Evolutionary conservation across 1,140 invertebrate species (phyloP).

Genomic region (Drosophila baimaii): DNA sequence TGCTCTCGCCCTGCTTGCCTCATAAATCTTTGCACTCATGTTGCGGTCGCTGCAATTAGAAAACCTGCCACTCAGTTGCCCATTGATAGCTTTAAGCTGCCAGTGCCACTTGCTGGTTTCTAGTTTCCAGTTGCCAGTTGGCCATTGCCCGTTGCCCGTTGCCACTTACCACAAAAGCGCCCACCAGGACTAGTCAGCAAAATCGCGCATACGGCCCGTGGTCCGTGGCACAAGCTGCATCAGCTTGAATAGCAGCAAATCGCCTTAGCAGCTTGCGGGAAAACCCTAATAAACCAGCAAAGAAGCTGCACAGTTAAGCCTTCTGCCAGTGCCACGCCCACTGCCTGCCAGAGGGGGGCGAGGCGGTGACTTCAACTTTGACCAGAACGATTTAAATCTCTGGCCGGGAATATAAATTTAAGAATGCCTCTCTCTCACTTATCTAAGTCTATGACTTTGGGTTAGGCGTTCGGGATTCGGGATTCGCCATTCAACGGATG

Average conservation of each 20-base stretch:
- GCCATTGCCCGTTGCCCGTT: constrained; percentile 2
- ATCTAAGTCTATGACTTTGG: constrained; percentile 54
- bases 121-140: constrained; percentile 44
- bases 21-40: constrained; percentile 37
- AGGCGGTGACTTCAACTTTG: constrained; percentile 50
- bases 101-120: constrained; percentile 29
- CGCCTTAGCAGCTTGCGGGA: constrained; percentile 70
- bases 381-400: constrained; percentile 49
- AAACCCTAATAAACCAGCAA: constrained; percentile 77
- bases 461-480: constrained; percentile 44
- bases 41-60: constrained; percentile 45
- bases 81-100: constrained; percentile 63
- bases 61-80: constrained; percentile 64
- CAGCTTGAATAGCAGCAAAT: constrained; percentile 56
- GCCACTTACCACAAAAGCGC: constrained; percentile 44
- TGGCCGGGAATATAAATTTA: constrained; percentile 48
- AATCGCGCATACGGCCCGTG: constrained; percentile 73
- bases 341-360: constrained; percentile 29
- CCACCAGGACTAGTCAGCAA: constrained; percentile 40
- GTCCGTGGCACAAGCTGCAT: constrained; percentile 33
- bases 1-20: not conserved
- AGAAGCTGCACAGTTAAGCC: constrained; percentile 74
- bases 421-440: constrained; percentile 45
- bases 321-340: constrained; percentile 36
- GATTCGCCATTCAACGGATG: constrained; percentile 35